Conservation (phyloP, 1,140 invertebrate species). For the Cydia pomonella region DNA sequence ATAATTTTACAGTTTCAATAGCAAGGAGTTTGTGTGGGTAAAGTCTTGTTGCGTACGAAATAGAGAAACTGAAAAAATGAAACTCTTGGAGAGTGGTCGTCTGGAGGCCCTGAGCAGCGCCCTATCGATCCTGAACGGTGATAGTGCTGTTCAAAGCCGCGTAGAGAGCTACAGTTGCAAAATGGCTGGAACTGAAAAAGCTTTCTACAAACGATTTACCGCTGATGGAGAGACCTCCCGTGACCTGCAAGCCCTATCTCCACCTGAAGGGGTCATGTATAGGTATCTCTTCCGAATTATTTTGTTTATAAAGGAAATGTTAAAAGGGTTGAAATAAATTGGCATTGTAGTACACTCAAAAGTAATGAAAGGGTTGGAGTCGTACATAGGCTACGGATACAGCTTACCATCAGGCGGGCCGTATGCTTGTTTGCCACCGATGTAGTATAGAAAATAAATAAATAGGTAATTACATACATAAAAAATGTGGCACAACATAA, state of each 20-base stretch:
- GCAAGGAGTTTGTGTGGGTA: slow-evolving; percentile 68
- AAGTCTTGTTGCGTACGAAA: slow-evolving; percentile 43
- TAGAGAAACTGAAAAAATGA: slow-evolving; percentile 84
- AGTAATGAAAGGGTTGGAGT: no score
- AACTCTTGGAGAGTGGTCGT: slow-evolving; percentile 95
- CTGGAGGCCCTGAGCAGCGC: slow-evolving; percentile 97
- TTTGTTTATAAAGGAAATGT: background rate
- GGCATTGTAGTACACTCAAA: no score
- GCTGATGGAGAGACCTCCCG: slow-evolving; percentile 90
- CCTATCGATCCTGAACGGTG: slow-evolving; percentile 92
- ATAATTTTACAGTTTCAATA: slow-evolving; percentile 72
- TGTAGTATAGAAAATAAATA: no score
- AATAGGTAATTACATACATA: no score
- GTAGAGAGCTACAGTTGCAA: slow-evolving; percentile 99
- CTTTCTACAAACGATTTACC: slow-evolving; percentile 94
- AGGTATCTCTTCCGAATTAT: slow-evolving; percentile 50
- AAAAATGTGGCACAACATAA: no score
- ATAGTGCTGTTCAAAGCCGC: slow-evolving; percentile 94
- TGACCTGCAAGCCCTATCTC: slow-evolving; percentile 95
- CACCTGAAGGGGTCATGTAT: slow-evolving; percentile 83
- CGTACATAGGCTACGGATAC: no score
- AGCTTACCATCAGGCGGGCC: no score
- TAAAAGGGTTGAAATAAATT: no score
- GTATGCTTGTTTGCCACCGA: no score
- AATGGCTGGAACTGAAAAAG: slow-evolving; percentile 97